A percentile compares a stretch with the other conserved stretches of the same genome.
These are phyloP conservation scores for Otocyon megalotis DNA, from an alignment of 2,113 vertebrate genomes.

Conservation along the genomic window DNA sequence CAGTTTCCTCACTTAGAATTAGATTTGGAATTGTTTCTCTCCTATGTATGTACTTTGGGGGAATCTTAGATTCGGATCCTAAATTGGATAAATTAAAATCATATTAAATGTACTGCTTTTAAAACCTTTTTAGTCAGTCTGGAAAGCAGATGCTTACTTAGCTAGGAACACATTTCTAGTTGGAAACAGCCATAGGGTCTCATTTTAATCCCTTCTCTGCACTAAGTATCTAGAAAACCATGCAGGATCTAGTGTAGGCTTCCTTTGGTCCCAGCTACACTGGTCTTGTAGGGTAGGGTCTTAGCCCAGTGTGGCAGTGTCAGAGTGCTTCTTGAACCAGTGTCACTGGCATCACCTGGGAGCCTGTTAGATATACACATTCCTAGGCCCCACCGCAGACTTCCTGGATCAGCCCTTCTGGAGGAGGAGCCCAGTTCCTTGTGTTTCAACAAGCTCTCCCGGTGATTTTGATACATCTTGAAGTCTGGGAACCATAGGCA, in stretches of 20 bases:
- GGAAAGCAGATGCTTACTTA: constrained; percentile 49
- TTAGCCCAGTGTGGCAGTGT: background rate
- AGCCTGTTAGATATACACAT: background rate
- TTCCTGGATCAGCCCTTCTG: background rate
- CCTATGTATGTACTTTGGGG: background rate
- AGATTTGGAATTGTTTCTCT: constrained; percentile 22
- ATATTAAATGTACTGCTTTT: constrained; percentile 41
- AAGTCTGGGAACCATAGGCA: background rate
- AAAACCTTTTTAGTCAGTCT: constrained; percentile 32
- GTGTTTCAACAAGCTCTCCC: constrained; percentile 1
- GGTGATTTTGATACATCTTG: background rate
- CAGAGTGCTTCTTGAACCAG: background rate
- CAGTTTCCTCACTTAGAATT: constrained; percentile 30
- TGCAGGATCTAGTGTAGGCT: background rate
- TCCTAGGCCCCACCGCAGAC: background rate
- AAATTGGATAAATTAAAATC: constrained; percentile 58
- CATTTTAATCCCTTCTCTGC: background rate
- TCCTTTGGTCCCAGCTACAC: background rate
- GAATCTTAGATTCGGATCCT: constrained; percentile 45
- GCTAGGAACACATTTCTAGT: constrained; percentile 30
- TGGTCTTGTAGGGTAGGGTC: background rate
- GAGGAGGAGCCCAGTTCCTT: background rate
- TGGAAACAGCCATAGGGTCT: constrained; percentile 13
- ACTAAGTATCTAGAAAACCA: background rate
- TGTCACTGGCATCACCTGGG: background rate